Conservation (phyloP, 2,797 vertebrate genomes). For the Smutsia gigantea region DNA sequence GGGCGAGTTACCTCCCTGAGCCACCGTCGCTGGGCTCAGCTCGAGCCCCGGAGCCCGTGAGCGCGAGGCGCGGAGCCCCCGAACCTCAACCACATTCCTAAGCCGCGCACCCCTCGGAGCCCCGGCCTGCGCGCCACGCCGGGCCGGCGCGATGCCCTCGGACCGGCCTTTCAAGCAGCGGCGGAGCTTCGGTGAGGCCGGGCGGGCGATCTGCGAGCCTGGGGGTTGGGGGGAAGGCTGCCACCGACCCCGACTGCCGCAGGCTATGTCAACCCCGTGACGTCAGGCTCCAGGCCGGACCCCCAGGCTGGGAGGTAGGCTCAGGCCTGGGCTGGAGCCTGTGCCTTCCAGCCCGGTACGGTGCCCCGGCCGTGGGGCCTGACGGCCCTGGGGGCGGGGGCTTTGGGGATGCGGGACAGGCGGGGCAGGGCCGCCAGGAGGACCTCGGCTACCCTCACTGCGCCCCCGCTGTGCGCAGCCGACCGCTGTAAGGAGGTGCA, state of each 20-base stretch:
- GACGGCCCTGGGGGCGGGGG: slow-evolving; percentile 50
- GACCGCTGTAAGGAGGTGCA: slow-evolving; percentile 99
- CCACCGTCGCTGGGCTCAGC: slow-evolving; percentile 62
- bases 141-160: slow-evolving; percentile 91
- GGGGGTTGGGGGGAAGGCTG: not conserved
- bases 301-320: not conserved
- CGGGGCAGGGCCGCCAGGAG: slow-evolving; percentile 8
- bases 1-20: slow-evolving; percentile 73
- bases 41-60: slow-evolving; percentile 71
- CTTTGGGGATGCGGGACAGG: not conserved
- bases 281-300: slow-evolving; percentile 61
- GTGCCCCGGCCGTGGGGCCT: not conserved
- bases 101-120: not conserved
- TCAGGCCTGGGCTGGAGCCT: not conserved
- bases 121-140: slow-evolving; percentile 60
- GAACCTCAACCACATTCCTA: slow-evolving; percentile 15
- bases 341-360: not conserved
- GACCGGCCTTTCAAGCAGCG: slow-evolving; percentile 97
- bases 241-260: slow-evolving; percentile 8
- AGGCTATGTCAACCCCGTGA: slow-evolving; percentile 74
- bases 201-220: not conserved
- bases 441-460: slow-evolving; percentile 4
- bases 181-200: slow-evolving; percentile 94
- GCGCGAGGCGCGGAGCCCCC: slow-evolving; percentile 53
- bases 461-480: slow-evolving; percentile 84